These are phyloP conservation scores for Lathamus discolor DNA, from an alignment of 2,113 vertebrate genomes.

Conservation along the genomic window DNA sequence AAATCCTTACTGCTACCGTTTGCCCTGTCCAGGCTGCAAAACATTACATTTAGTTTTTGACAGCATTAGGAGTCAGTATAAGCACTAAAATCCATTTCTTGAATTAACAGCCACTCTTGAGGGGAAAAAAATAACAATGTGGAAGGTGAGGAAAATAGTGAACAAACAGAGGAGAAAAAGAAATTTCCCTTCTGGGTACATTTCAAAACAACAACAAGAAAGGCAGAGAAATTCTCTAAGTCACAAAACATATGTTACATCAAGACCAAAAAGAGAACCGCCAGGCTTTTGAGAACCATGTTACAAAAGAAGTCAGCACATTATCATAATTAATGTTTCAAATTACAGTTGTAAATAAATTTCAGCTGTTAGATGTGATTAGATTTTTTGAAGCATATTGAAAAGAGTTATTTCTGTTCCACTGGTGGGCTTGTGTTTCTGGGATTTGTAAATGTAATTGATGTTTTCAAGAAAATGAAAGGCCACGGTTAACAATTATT, in stretches of 20 bases:
- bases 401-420: constrained; percentile 72
- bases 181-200: not conserved
- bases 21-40: not conserved
- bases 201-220: not conserved
- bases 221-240: constrained; percentile 12
- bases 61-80: not conserved
- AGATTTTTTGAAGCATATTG: constrained; percentile 56
- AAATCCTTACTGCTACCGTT: not conserved
- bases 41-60: not conserved
- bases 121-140: not conserved
- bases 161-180: not conserved
- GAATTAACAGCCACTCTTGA: constrained; percentile 33
- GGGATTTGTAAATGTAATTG: constrained; percentile 70
- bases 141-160: not conserved
- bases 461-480: constrained; percentile 72
- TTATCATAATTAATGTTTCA: constrained; percentile 67
- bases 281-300: not conserved
- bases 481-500: constrained; percentile 72
- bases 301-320: constrained; percentile 58
- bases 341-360: constrained; percentile 68
- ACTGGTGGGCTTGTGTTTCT: constrained; percentile 56
- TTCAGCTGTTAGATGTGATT: constrained; percentile 67
- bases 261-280: constrained; percentile 19
- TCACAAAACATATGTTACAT: constrained; percentile 41
- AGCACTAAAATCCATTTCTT: constrained; percentile 39